These are phyloP conservation scores for Xiphorhynchus erythropygius DNA, from an alignment of 2,797 vertebrate species.

Conservation along the genomic window DNA sequence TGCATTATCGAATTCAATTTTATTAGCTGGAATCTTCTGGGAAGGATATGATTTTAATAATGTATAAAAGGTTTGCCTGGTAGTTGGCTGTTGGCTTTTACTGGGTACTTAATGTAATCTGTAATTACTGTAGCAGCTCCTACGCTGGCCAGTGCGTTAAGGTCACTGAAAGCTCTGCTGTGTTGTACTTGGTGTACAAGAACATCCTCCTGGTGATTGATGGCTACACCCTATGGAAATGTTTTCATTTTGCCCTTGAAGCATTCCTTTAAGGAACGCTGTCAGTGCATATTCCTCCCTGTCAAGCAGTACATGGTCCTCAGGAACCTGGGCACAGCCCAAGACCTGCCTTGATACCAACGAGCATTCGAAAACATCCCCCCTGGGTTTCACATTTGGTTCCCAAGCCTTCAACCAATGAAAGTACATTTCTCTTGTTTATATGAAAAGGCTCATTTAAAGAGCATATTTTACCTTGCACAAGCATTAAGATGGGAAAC, in stretches of 20 bases:
- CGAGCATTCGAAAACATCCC: background rate
- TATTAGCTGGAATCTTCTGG: constrained; percentile 62
- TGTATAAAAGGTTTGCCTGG: constrained; percentile 56
- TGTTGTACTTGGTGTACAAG: constrained; percentile 47
- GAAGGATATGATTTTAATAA: constrained; percentile 67
- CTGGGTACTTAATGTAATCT: constrained; percentile 69
- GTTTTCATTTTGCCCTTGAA: constrained; percentile 69
- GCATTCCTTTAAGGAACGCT: constrained; percentile 45
- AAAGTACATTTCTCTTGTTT: background rate
- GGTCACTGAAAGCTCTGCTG: constrained; percentile 61
- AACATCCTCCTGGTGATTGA: constrained; percentile 73
- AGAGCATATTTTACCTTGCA: background rate
- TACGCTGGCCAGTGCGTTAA: constrained; percentile 25
- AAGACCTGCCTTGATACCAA: background rate
- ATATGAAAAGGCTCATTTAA: background rate
- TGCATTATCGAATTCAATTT: constrained; percentile 61
- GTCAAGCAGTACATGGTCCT: background rate
- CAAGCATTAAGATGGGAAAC: background rate
- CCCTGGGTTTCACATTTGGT: background rate
- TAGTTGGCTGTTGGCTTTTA: constrained; percentile 58
- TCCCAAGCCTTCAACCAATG: background rate
- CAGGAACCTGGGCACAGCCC: background rate
- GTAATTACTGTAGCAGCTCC: constrained; percentile 71
- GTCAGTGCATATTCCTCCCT: constrained; percentile 45
- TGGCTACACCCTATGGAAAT: constrained; percentile 54